Evolutionary conservation across 2,888 invertebrate genomes (phyloP), one percentile per base, ranked within the genome.

Genomic region (Syrphus vitripennis): DNA sequence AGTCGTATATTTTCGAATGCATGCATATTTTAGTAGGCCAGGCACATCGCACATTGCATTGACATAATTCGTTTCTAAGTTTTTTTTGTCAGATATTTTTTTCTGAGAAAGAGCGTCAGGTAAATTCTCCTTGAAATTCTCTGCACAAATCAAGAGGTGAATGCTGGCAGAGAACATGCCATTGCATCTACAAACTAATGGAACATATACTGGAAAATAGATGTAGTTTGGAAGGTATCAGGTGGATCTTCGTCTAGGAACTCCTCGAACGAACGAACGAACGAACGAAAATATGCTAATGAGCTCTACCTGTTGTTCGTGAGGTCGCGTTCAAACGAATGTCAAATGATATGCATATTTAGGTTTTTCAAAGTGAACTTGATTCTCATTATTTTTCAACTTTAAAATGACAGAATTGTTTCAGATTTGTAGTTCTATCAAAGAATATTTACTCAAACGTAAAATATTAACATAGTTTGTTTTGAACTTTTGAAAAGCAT

Each of bases 41-140:
- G 19, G 65, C 65, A 65, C 65, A 65, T 65, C 65, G 65, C 65
- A 65, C 45, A 65, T 45, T 45, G 65, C 65, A 65, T 65, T 45
- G 45, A 65, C 42, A 65, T 65, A 65, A 65, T 65, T 65, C 29
- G 16, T 29, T 55, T 29, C n/a, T n/a, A n/a, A n/a, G n/a, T 55
- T 55, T 26, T 53, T 26, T 53, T 63, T 14, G 6, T 12, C 1
- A 6, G 10, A 34, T 9, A 29, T n/a, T n/a, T n/a, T n/a, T n/a
- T n/a, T n/a, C n/a, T n/a, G 34, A 34, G 50, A n/a, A 1, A n/a
- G 24, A 26, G 1, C 12, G 34, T 6, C 29, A 24, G 59, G 42
- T 63, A 16, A 3, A 4, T 42, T 9, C 29, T 14, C 65, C 29
- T 65, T 45, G 45, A 45, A 65, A 45, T 45, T 31, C 45, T 31